Evolutionary conservation across 1,140 invertebrate genomes (phyloP), one percentile per base, ranked within the genome.

Genomic region (Protaetia brevitarsis): DNA sequence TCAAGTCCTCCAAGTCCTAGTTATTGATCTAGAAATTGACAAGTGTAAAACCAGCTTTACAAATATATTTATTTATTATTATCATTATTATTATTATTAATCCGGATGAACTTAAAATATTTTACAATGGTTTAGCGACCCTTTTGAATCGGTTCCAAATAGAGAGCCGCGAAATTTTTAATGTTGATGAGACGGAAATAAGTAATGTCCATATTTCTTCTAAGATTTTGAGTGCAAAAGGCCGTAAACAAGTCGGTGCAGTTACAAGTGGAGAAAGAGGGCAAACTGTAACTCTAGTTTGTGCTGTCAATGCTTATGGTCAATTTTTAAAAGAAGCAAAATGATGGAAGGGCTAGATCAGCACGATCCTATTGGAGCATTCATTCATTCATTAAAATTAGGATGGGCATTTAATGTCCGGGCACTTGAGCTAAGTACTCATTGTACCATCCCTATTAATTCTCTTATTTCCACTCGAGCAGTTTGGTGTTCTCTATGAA

Each of bases 111-210:
- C 31, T 34, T 11, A 34, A 34, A 34, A 34, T 34, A 34, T 34
- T 34, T 34, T 34, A 34, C 13, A 34, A 34, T n/a, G 13, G 13
- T 34, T 34, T 34, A 34, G 31, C 31, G 13, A 11, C 31, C 13
- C 31, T 34, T n/a, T 34, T 11, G 8, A n/a, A 34, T 34, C 31
- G 31, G 2, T 34, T 34, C 13, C 1, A 59, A 59, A 27, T 59
- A 27, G 27, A 59, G 29, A n/a, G 21, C 2, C 57, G 29, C 29
- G 1, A 28, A 27, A 61, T 61, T 27, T 76, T 68, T 63, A 76
- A 76, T 65, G 67, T 72, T 1, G 76, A 77, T 66, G 72, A 77
- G 66, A 75, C 72, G 41, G 76, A 73, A 7, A 71, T 75, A n/a
- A 70, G 68, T 10, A 70, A 66, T n/a, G 74, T 76, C 8, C 72